Conservation (phyloP, 2,888 invertebrate genomes). For the Caenorhabditis virilis region DNA sequence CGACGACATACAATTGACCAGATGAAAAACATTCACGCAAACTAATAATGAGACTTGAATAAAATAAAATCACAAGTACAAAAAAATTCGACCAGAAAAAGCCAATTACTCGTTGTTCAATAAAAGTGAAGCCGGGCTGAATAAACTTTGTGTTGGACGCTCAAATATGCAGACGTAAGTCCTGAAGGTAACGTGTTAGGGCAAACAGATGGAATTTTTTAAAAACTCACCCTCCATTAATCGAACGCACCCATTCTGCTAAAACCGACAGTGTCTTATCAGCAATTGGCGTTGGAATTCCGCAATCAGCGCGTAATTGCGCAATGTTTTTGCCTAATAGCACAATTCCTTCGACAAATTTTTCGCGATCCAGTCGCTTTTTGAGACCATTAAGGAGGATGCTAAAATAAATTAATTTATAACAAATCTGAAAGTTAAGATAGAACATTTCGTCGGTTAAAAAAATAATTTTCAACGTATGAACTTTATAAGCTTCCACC, state of each 20-base stretch:
- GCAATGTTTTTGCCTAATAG: slow-evolving; percentile 77
- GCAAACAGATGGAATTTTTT: background rate
- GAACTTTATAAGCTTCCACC: background rate
- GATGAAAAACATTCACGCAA: no score
- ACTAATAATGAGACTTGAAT: no score
- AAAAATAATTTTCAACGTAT: no score
- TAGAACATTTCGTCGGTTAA: no score
- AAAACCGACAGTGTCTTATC: slow-evolving; percentile 40
- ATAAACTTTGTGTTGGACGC: slow-evolving; percentile 15
- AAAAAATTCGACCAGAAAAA: no score
- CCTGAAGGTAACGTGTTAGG: slow-evolving; percentile 7
- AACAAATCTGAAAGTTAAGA: no score
- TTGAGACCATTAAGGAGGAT: slow-evolving; percentile 29
- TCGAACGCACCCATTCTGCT: slow-evolving; percentile 29
- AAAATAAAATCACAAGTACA: no score
- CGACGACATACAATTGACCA: no score
- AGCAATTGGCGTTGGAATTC: slow-evolving; percentile 43
- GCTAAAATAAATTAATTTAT: slow-evolving; percentile 26
- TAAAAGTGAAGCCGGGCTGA: slow-evolving; percentile 22
- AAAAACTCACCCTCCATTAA: slow-evolving; percentile 27
- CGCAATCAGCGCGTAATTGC: slow-evolving; percentile 73
- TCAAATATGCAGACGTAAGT: slow-evolving; percentile 27
- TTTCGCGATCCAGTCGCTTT: slow-evolving; percentile 35
- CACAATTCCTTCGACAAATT: slow-evolving; percentile 28
- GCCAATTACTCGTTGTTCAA: slow-evolving; percentile 12